Evolutionary conservation across 2,797 vertebrate genomes (phyloP), one percentile per base, ranked within the genome.

Genomic region (Oryzias sinensis): DNA sequence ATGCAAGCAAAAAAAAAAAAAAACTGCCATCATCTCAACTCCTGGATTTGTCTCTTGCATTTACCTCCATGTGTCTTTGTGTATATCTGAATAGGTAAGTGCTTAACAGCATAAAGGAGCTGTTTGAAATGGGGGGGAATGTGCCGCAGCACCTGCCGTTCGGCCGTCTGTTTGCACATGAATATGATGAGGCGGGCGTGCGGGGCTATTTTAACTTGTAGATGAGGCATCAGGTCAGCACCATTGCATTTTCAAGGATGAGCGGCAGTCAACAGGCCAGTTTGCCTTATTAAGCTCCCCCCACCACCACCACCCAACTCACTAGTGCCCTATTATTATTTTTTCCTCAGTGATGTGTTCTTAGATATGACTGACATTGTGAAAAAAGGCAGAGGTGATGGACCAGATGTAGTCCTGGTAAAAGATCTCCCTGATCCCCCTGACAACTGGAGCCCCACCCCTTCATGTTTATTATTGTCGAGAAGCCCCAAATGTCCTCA

Each of bases 161-260:
- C 65, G 77, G 46, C 65, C 76, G 79, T 76, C 81, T 87, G 83
- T 88, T 87, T 87, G 79, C 86, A 85, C 84, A 88, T 89, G 85
- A 90, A 90, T 88, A 88, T 90, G 89, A 89, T 87, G 83, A 84
- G 74, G 70, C 76, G 76, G 76, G 80, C 74, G 72, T 29, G 55
- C 70, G 2, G 66, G 66, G 81, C 78, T 90, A 66, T 86, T 90
- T 92, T 90, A 90, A 92, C 88, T 91, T 91, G 90, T 90, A 92
- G 90, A 92, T 92, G 87, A 92, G 87, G 86, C 77, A 75, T 74
- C 82, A 77, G 86, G 85, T 89, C 85, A 89, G 80, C 70, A 71
- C 76, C 75, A 53, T 80, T 77, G 77, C 87, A 51, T 84, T 87
- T 87, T 84, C 85, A 86, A 84, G 79, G 78, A 80, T 85, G 77